Evolutionary conservation across 64 coral and sea anemone genomes (phyloP).

Genomic region (Orbicella faveolata): DNA sequence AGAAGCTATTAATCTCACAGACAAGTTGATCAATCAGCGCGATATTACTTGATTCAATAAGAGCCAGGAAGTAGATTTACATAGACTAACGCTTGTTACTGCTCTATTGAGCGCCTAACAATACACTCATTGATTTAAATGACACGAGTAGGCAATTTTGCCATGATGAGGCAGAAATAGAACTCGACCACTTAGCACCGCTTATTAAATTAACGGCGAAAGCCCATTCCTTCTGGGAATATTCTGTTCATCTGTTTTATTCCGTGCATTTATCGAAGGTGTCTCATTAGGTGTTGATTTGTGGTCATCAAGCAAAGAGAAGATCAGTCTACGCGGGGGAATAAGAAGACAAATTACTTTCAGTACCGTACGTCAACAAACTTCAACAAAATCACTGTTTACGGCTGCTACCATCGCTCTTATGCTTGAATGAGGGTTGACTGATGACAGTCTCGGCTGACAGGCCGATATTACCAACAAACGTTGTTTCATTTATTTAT

Average conservation of each 20-base stretch:
- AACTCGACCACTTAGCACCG: not conserved
- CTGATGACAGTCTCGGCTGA: constrained; percentile 4
- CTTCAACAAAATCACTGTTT: not conserved
- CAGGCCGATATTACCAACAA: not conserved
- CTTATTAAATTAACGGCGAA: constrained; percentile 10
- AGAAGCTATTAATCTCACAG: constrained; percentile 52
- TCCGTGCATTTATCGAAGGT: not conserved
- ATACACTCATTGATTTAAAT: not conserved
- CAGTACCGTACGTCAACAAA: not conserved
- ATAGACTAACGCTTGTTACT: constrained; percentile 5
- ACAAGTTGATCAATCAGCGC: constrained; percentile 45
- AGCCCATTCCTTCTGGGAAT: not conserved
- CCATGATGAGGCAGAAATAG: not conserved
- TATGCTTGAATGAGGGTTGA: not conserved
- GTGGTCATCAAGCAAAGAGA: not conserved
- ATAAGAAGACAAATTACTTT: not conserved
- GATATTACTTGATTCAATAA: constrained; percentile 30
- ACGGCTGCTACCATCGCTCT: not conserved
- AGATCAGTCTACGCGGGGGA: not conserved
- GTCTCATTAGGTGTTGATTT: not conserved
- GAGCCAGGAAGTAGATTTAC: constrained; percentile 49
- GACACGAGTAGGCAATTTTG: constrained; percentile 18
- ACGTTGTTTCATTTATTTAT: not conserved
- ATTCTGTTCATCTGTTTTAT: not conserved
- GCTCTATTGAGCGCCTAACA: constrained; percentile 16